Base-by-base conservation (phyloP, 1,140 invertebrate species). In the Akabosia matsudoensis region DNA sequence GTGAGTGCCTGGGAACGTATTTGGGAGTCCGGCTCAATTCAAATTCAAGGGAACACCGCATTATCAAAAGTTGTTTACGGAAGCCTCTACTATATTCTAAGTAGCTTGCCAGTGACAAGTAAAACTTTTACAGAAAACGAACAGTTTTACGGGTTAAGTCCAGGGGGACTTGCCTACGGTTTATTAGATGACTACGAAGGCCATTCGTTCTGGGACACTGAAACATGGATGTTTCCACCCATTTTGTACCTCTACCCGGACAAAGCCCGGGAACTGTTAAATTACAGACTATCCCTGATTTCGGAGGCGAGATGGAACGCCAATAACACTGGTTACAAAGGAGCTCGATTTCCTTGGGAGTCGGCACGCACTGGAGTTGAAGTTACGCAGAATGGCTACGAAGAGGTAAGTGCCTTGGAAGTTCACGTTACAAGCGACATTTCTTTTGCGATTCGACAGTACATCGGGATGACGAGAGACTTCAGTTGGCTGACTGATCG, bases 171-270 rank as follows among this genome's bases (percentile, higher is more conserved):
- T 26, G 78, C 79, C 1, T 81, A 81, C 72, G 82, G 82, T 26
- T 76, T 70, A 16, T 70, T 70, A 1, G 33, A 77, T 4, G 82
- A 83, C 73, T 83, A 83, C 72, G 80, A 83, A 80, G 82, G 87
- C 18, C 86, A 87, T 78, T 83, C 86, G 24, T 87, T 87, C 74
- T 87, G 86, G 86, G 87, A 87, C 76, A 85, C 86, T 56, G 70
- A 87, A 76, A 87, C 83, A 0, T 87, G 87, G 87, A 87, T 87
- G 86, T 83, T 79, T 70, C 82, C 82, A 28, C 18, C 76, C 0
- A 78, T 87, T 4, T 78, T 85, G 0, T 45, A 85, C 72, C 79
- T 87, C 10, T 84, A 85, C 74, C 75, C 82, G 1, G 81, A 85
- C 24, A 54, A 84, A 0, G 85, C 82, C 3, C 56, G 74, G 54